A percentile compares a stretch with the other conserved stretches of the same genome.
phyloP scores from a whole-genome alignment of 2,797 vertebrate genomes.

The Monodelphis domestica region DNA sequence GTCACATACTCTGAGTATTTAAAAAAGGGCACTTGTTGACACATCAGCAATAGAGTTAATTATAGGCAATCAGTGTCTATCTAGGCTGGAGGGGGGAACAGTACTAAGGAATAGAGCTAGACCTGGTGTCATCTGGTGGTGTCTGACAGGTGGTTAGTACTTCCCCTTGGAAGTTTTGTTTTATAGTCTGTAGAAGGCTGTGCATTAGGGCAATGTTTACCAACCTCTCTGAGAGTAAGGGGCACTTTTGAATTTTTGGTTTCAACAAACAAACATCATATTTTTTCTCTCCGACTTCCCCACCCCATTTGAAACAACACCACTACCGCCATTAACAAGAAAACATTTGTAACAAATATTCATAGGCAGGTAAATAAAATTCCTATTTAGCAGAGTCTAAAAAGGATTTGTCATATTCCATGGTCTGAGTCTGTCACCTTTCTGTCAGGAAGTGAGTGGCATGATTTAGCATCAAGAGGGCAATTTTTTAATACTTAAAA shows the following conservation, averaged over 20 bases:
- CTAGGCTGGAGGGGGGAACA: neutral
- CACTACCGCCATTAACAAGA: neutral
- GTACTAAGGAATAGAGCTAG: conserved; percentile 1
- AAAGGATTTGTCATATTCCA: neutral
- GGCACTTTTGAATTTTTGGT: neutral
- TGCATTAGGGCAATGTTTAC: conserved; percentile 16
- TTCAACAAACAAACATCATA: neutral
- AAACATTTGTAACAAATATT: neutral
- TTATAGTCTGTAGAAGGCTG: neutral
- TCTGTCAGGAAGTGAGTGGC: neutral
- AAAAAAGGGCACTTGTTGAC: conserved; percentile 55
- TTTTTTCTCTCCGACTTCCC: neutral
- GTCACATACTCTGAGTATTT: conserved; percentile 31
- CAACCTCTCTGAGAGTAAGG: neutral
- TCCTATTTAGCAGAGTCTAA: neutral
- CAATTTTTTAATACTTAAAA: neutral
- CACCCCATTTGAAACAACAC: neutral
- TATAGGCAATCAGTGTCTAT: conserved; percentile 43
- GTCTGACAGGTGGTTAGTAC: neutral
- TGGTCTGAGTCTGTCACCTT: neutral
- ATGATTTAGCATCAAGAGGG: neutral
- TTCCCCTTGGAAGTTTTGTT: neutral
- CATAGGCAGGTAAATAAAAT: neutral
- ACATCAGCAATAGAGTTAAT: conserved; percentile 53
- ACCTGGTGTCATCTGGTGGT: neutral